A percentile compares a stretch with the other conserved stretches of the same genome.
Evolutionary conservation across 2,797 vertebrate genomes (phyloP).

Genomic region (Acanthurus tractus): DNA sequence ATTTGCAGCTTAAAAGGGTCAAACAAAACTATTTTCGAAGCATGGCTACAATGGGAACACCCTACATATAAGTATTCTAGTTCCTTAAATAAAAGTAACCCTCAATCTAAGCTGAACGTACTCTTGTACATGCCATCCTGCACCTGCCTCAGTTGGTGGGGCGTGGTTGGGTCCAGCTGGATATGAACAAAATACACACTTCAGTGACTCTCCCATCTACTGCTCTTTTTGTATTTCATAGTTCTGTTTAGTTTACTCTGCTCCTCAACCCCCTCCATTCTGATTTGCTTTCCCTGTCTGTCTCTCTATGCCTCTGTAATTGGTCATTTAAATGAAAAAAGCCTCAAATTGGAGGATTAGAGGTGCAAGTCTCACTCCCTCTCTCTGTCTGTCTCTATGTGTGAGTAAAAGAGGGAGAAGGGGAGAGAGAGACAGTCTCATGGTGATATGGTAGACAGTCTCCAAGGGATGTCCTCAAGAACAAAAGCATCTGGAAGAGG

Average conservation of each 20-base stretch:
- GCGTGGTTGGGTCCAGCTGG: slow-evolving; percentile 39
- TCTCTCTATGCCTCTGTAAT: slow-evolving; percentile 65
- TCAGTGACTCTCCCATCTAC: slow-evolving; percentile 26
- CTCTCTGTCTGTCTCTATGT: slow-evolving; percentile 11
- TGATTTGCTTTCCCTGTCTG: slow-evolving; percentile 32
- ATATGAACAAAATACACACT: slow-evolving; percentile 31
- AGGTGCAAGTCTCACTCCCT: slow-evolving; percentile 36
- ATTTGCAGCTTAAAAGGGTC: neutral
- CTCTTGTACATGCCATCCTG: neutral
- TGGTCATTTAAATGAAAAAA: slow-evolving; percentile 83
- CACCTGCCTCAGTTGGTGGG: slow-evolving; percentile 34
- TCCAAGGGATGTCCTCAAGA: slow-evolving; percentile 80
- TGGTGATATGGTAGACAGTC: slow-evolving; percentile 79
- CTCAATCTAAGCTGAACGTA: slow-evolving; percentile 12
- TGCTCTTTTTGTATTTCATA: slow-evolving; percentile 58
- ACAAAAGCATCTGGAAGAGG: slow-evolving; percentile 81
- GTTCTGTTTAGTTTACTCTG: slow-evolving; percentile 53
- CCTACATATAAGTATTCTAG: neutral
- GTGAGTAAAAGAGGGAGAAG: slow-evolving; percentile 2
- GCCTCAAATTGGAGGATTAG: slow-evolving; percentile 75
- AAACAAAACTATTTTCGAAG: neutral
- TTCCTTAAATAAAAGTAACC: neutral
- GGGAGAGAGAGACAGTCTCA: slow-evolving; percentile 38
- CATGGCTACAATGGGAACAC: neutral
- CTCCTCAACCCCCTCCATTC: slow-evolving; percentile 43